Evolutionary conservation across 37 sponge, comb jelly and placozoan species (phyloP).

Genomic region (Theonella swinhoei): DNA sequence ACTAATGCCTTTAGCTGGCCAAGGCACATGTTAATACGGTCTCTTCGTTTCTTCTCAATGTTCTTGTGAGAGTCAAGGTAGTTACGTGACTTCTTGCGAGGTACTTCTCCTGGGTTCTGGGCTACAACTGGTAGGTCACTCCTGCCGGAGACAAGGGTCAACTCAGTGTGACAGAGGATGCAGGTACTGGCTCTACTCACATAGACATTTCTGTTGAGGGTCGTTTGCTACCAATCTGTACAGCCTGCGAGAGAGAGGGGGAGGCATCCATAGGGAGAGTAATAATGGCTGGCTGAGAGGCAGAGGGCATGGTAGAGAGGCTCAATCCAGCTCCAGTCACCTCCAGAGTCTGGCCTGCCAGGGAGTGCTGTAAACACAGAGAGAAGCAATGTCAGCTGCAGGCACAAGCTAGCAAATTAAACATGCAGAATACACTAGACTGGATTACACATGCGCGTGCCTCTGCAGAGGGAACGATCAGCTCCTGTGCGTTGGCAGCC

Average conservation of each 20-base stretch:
- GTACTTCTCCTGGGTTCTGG: conserved; percentile 30
- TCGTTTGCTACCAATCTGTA: conserved; percentile 22
- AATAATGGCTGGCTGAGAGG: not conserved
- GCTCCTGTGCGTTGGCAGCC: conserved; percentile 36
- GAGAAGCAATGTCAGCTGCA: too few species aligned
- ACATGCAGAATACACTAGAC: too few species aligned
- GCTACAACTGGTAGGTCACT: not conserved
- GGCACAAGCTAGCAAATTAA: too few species aligned
- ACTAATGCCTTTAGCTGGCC: conserved; percentile 65
- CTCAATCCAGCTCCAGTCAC: not conserved
- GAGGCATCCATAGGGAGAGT: conserved; percentile 41
- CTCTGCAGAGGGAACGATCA: conserved; percentile 50
- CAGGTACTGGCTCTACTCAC: not conserved
- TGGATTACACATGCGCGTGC: not conserved
- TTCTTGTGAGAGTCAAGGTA: conserved; percentile 90
- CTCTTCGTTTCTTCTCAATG: conserved; percentile 89
- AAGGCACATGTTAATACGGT: conserved; percentile 80
- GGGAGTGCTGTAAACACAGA: not conserved
- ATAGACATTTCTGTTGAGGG: not conserved
- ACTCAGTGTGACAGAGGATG: not conserved
- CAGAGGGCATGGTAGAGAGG: not conserved
- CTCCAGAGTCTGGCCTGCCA: not conserved
- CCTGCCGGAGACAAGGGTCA: not conserved
- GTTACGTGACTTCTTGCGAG: conserved; percentile 71
- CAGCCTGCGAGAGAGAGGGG: not conserved